Evolutionary conservation across 2,113 vertebrate species (phyloP).

Genomic region (Tachysurus vachellii): DNA sequence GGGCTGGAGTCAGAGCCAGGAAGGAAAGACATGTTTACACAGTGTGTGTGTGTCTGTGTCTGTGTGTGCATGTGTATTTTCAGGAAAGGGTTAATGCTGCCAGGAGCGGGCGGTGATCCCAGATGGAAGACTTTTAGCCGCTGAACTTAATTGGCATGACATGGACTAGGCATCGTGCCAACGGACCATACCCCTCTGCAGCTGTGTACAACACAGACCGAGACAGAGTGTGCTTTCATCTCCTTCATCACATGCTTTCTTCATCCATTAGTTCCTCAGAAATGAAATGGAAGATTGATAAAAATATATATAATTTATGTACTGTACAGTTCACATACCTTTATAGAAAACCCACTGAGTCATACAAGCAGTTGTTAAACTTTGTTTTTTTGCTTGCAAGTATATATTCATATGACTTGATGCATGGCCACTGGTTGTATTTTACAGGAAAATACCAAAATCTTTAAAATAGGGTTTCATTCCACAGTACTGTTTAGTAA

Average conservation of each 20-base stretch:
- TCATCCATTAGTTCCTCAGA: conserved; percentile 20
- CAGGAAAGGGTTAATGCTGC: conserved; percentile 63
- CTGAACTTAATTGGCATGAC: conserved; percentile 70
- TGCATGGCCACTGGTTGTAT: background rate
- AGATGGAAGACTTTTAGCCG: conserved; percentile 65
- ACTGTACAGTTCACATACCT: background rate
- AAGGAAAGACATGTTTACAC: conserved; percentile 32
- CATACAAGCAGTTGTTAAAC: background rate
- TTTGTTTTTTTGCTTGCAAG: background rate
- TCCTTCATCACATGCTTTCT: conserved; percentile 46
- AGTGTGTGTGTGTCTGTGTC: conserved; percentile 11
- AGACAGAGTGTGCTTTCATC: conserved; percentile 38
- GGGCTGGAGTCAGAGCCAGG: background rate
- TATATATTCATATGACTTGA: background rate
- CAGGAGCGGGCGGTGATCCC: conserved; percentile 58
- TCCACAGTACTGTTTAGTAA: background rate
- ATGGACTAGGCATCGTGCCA: conserved; percentile 60
- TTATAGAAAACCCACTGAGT: background rate
- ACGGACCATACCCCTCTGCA: conserved; percentile 50
- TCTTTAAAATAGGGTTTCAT: background rate
- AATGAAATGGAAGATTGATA: background rate
- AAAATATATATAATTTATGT: background rate
- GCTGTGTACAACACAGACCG: conserved; percentile 31
- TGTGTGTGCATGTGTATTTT: conserved; percentile 37
- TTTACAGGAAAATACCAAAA: background rate